Conservation (phyloP, 2,113 vertebrate genomes). For the Vanacampus margaritifer region DNA sequence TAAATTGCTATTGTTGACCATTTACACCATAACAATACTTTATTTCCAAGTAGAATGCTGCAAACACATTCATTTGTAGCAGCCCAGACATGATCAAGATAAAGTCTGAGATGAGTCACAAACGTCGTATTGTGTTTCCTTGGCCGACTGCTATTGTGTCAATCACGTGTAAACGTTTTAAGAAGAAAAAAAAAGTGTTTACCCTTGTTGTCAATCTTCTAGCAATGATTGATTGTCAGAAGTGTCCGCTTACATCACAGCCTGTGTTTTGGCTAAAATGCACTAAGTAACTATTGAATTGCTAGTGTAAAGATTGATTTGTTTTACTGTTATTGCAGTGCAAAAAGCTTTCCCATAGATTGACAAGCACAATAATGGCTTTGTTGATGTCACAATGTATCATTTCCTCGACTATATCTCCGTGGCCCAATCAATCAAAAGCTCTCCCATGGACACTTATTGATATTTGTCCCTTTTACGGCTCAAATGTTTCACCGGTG, state of each 20-base stretch:
- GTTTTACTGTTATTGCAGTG: constrained; percentile 49
- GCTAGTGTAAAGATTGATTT: constrained; percentile 43
- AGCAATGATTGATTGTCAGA: neutral
- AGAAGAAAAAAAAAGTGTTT: neutral
- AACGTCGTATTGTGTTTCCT: neutral
- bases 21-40: neutral
- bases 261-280: neutral
- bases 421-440: constrained; percentile 44
- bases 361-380: constrained; percentile 24
- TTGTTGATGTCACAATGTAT: constrained; percentile 12
- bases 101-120: neutral
- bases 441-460: constrained; percentile 27
- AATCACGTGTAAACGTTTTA: neutral
- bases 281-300: constrained; percentile 37
- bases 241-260: neutral
- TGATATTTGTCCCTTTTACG: constrained; percentile 22
- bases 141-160: neutral
- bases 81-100: neutral
- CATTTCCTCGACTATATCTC: constrained; percentile 41
- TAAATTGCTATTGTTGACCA: neutral
- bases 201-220: neutral
- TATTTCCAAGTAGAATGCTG: neutral
- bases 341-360: constrained; percentile 30
- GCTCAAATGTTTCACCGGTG: neutral
- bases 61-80: neutral